These are phyloP conservation scores for Gadus macrocephalus DNA, from an alignment of 2,113 vertebrate species.

Conservation along the genomic window DNA sequence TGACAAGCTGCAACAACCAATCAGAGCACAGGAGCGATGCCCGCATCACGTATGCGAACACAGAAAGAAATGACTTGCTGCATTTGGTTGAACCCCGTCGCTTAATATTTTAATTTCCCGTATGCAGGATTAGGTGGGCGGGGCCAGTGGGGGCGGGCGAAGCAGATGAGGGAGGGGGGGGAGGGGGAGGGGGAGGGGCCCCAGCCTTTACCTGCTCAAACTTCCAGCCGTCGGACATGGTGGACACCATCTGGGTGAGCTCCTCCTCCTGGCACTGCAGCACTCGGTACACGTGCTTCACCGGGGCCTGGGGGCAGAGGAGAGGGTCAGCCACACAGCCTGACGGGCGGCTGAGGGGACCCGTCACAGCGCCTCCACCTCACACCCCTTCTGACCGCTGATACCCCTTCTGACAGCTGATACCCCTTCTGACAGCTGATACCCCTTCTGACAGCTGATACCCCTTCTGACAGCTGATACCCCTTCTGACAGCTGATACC, in stretches of 20 bases:
- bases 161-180: constrained; percentile 31
- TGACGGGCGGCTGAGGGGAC: background rate
- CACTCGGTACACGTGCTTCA: constrained; percentile 96
- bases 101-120: constrained; percentile 27
- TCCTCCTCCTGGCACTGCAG: constrained; percentile 98
- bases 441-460: background rate
- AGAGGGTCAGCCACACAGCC: background rate
- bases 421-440: background rate
- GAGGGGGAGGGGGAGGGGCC: background rate
- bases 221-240: constrained; percentile 99
- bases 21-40: constrained; percentile 75
- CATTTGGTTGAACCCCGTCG: background rate
- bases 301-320: constrained; percentile 76
- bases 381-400: background rate
- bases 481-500: background rate
- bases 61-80: constrained; percentile 44
- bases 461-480: background rate
- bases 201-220: constrained; percentile 88
- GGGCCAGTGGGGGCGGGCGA: constrained; percentile 46
- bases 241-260: constrained; percentile 98
- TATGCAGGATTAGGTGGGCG: constrained; percentile 40
- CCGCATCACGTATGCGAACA: constrained; percentile 61
- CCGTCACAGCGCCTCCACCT: no score
- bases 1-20: constrained; percentile 94
- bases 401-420: background rate